Evolutionary conservation across 2,797 vertebrate species (phyloP).

Genomic region (Myioborus miniatus): DNA sequence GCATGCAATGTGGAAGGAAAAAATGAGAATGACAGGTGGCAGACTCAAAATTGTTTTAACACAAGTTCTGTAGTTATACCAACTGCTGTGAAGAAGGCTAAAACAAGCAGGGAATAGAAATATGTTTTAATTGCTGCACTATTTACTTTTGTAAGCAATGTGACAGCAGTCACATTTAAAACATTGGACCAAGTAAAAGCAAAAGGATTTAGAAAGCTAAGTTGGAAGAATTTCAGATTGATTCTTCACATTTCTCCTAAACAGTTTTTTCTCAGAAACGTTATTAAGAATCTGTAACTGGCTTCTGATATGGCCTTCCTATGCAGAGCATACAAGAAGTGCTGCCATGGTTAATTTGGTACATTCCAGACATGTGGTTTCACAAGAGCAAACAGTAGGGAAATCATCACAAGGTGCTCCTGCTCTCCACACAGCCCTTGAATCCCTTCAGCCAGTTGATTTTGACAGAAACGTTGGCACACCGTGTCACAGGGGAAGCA

Average conservation of each 20-base stretch:
- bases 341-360: not conserved
- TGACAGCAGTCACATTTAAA: not conserved
- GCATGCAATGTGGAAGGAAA: not conserved
- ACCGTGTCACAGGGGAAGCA: not conserved
- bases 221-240: not conserved
- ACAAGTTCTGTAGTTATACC: not conserved
- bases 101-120: not conserved
- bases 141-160: not conserved
- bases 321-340: fast-evolving
- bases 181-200: not conserved
- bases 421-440: not conserved
- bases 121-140: not conserved
- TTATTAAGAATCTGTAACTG: not conserved
- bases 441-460: not conserved
- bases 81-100: not conserved
- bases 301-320: not conserved
- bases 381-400: not conserved
- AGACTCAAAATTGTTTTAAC: not conserved
- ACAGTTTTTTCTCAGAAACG: not conserved
- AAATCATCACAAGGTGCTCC: not conserved
- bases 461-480: not conserved
- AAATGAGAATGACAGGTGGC: not conserved
- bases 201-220: not conserved
- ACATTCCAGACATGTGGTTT: not conserved
- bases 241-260: not conserved